Percentiles rank a stretch among this genome's conserved stretches.
These are phyloP conservation scores for Colius striatus DNA, from an alignment of 2,113 vertebrate species.

Conservation along the genomic window DNA sequence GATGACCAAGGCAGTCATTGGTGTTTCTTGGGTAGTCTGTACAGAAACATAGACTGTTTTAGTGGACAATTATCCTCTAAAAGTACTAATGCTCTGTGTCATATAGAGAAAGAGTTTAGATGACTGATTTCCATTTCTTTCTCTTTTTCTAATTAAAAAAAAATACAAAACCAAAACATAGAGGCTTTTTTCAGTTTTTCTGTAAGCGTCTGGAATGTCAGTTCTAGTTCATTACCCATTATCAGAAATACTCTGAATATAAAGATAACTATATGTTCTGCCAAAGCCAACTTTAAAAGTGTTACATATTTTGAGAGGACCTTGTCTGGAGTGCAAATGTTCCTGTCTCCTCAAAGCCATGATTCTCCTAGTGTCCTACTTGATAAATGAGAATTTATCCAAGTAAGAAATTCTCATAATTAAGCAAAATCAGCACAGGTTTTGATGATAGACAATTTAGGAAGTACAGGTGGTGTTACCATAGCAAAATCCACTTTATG, in stretches of 20 bases:
- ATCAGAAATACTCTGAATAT: neutral
- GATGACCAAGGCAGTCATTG: neutral
- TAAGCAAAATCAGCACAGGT: neutral
- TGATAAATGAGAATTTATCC: neutral
- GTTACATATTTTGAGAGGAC: neutral
- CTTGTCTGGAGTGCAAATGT: neutral
- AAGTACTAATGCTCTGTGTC: accelerated
- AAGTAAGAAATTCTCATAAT: neutral
- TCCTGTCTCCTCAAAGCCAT: neutral
- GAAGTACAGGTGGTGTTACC: neutral
- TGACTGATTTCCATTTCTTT: neutral
- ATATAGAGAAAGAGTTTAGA: neutral
- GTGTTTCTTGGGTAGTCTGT: neutral
- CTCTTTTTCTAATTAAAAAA: neutral
- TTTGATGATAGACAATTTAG: neutral
- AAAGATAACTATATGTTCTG: neutral
- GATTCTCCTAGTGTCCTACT: neutral
- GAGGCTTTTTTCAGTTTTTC: neutral
- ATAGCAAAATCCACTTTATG: conserved; percentile 10
- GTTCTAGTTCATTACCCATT: neutral
- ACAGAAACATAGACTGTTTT: neutral
- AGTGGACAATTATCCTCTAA: neutral
- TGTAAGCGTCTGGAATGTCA: neutral
- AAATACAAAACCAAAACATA: neutral
- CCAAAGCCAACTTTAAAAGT: neutral